Evolutionary conservation across 2,113 vertebrate species (phyloP).

Genomic region (Megaceryle torquata): DNA sequence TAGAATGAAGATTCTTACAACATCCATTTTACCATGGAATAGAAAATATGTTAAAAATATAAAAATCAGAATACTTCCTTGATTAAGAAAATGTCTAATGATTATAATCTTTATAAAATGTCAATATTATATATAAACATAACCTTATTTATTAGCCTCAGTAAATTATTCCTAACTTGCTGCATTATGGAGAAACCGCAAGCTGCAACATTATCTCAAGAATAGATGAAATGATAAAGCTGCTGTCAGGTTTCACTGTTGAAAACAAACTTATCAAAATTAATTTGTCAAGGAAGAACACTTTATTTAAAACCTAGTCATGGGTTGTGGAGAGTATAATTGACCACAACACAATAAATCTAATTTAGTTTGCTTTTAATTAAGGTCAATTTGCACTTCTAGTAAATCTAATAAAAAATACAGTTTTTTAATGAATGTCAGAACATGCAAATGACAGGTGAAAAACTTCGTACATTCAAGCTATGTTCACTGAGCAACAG

Average conservation of each 20-base stretch:
- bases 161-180: neutral
- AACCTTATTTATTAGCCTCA: neutral
- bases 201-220: neutral
- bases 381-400: neutral
- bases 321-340: constrained; percentile 55
- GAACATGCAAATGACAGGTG: neutral
- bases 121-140: neutral
- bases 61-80: neutral
- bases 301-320: constrained; percentile 60
- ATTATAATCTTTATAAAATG: neutral
- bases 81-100: neutral
- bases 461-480: neutral
- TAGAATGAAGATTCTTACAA: neutral
- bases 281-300: constrained; percentile 25
- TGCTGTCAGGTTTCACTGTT: constrained; percentile 49
- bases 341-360: constrained; percentile 53
- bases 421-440: neutral
- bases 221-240: constrained; percentile 39
- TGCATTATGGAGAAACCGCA: neutral
- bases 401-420: neutral
- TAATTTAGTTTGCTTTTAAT: neutral
- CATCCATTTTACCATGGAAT: neutral
- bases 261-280: constrained; percentile 47
- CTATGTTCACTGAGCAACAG: neutral
- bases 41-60: neutral